Percentiles rank a stretch among this genome's conserved stretches.
Conservation (phyloP, 2,113 vertebrate genomes). For the Edolisoma coerulescens region DNA sequence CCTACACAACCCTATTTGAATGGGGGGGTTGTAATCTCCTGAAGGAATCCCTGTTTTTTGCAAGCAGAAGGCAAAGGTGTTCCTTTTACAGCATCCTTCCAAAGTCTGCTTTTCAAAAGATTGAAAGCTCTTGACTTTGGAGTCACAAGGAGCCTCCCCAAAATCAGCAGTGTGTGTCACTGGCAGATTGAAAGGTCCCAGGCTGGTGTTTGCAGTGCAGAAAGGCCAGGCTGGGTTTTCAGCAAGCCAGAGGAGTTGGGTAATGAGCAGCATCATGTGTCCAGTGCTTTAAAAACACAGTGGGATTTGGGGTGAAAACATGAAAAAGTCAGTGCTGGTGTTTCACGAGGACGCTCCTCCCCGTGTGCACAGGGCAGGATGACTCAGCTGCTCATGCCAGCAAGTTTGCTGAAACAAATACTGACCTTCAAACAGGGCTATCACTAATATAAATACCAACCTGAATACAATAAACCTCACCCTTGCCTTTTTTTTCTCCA, state of each 20-base stretch:
- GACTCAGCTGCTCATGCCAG: background rate
- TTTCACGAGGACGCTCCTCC: rapidly evolving
- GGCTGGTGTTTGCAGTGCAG: background rate
- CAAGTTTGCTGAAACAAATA: background rate
- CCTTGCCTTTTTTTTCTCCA: background rate
- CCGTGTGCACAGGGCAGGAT: background rate
- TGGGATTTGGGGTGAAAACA: background rate
- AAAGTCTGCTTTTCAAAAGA: background rate
- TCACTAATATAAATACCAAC: background rate
- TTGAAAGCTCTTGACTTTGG: rapidly evolving
- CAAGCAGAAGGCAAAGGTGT: background rate
- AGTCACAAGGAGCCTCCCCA: background rate
- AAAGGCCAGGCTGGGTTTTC: background rate
- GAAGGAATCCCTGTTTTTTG: background rate
- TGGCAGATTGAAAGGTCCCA: background rate
- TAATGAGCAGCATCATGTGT: background rate
- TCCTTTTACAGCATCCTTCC: background rate
- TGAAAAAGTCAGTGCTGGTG: background rate
- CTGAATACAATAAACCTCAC: background rate
- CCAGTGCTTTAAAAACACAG: background rate
- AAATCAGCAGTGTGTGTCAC: background rate
- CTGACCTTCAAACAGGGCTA: background rate
- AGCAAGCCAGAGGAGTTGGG: background rate
- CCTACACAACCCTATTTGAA: background rate
- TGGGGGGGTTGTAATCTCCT: background rate